Evolutionary conservation across 2,888 invertebrate species (phyloP), one percentile per base, ranked within the genome.

Genomic region (Phragmatobia fuliginosa): DNA sequence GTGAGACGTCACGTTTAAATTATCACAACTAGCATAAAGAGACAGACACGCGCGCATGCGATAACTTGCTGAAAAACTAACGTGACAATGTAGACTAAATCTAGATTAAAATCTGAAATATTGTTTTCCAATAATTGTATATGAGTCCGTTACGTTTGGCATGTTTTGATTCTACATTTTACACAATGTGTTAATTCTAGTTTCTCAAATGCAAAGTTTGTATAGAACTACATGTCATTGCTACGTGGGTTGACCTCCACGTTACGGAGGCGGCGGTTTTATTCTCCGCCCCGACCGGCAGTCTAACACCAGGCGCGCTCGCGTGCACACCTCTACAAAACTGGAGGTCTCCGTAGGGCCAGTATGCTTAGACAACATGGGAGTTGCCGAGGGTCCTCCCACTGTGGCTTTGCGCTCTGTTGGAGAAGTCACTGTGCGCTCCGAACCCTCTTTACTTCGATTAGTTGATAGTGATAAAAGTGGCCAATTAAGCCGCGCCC

Each of bases 341-440:
- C 95, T 94, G 95, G 95, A 94, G 91, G 91, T 90, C 85, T 92
- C 95, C 90, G 90, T 90, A 87, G 94, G 91, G 87, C 94, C 94
- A 89, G 89, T 93, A 94, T 94, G 95, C 86, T 90, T 95, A 93
- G 95, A 95, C 90, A 94, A 90, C 86, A 90, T 94, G 85, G 92
- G 91, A 85, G 92, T 91, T 81, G 90, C 94, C 89, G 93, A 92
- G 72, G 90, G 91, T 72, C 85, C 88, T 72, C 77, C 87, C 77
- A 83, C 90, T 80, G 76, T 81, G 83, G 89, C 88, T 74, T 85
- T 91, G 68, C 94, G 92, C 79, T 92, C 94, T 85, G 92, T 92
- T 72, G 92, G 91, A 82, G 92, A 92, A 74, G 88, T 94, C 75
- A 82, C 87, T 75, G 91, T 87, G 69, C 91, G 93, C 71, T 94